Evolutionary conservation across 1,140 invertebrate species (phyloP), one percentile per base, ranked within the genome.

Genomic region (Saccostrea glomerata): DNA sequence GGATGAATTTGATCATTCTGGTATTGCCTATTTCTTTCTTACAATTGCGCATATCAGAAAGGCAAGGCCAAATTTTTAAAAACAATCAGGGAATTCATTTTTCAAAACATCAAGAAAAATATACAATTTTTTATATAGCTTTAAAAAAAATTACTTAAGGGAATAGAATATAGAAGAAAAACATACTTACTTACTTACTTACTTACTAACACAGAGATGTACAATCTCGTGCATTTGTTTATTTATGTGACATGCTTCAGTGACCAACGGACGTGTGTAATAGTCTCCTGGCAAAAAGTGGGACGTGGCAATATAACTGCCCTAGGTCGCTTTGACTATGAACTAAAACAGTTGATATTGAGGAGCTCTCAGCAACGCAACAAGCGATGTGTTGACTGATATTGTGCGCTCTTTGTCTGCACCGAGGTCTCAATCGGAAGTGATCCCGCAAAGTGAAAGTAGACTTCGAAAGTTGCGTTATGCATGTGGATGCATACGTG

Each of bases 221-320:
- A 66, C n/a, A 12, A 12, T 30, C 23, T 30, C 30, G 25, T 13
- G 23, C 25, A 77, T 77, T 77, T 77, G 70, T 77, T 77, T 77
- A 77, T 77, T 77, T 77, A 77, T 25, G 25, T 77, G 70, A 30
- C 70, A 77, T 30, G 70, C 23, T 36, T 77, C 70, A 77, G 70
- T 77, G 25, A 77, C 25, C 15, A 2, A 47, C 47, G 5, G 2
- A 47, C 47, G 47, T 47, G 47, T 63, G 58, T 20, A 17, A 15
- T 17, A 63, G 17, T 63, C 15, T 20, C 20, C 17, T 6, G 17
- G 58, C 58, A 2, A 63, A n/a, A 63, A 63, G 17, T 63, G 58
- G 15, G n/a, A 63, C 15, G 17, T n/a, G 58, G 17, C 6, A 15
- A 6, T 20, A 63, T 63, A 63, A 63, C 17, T 20, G 58, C 15